These are phyloP conservation scores for Drosophila rubida DNA, from an alignment of 2,888 invertebrate genomes.

Conservation along the genomic window DNA sequence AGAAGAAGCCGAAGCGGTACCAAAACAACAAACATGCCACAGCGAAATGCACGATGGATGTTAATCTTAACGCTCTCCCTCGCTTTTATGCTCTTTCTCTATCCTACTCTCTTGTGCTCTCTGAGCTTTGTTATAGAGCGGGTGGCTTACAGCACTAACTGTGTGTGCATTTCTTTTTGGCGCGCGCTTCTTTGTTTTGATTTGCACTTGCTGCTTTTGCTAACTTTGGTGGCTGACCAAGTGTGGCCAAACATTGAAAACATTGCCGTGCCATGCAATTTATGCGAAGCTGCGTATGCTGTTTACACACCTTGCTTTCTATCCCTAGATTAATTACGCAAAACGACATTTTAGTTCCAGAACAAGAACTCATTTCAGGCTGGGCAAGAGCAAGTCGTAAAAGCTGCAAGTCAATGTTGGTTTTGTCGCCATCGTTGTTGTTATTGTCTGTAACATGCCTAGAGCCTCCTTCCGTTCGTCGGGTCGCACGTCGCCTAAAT, in stretches of 20 bases:
- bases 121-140: slow-evolving; percentile 13
- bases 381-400: slow-evolving; percentile 38
- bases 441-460: slow-evolving; percentile 27
- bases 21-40: slow-evolving; percentile 61
- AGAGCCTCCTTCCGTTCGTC: background rate
- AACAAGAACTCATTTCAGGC: slow-evolving; percentile 1
- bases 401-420: slow-evolving; percentile 55
- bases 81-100: background rate
- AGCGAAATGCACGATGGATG: slow-evolving; percentile 57
- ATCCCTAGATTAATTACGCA: slow-evolving; percentile 1
- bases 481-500: slow-evolving; percentile 45
- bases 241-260: slow-evolving; percentile 8
- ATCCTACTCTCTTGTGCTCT: background rate
- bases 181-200: slow-evolving; percentile 63
- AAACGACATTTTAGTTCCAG: background rate
- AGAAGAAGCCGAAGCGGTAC: slow-evolving; percentile 46
- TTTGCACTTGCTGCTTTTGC: slow-evolving; percentile 31
- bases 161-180: slow-evolving; percentile 34
- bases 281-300: slow-evolving; percentile 5
- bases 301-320: background rate
- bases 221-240: background rate
- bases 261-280: too few relatives aligned
- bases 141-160: slow-evolving; percentile 45
- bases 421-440: slow-evolving; percentile 18
- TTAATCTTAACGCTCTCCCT: slow-evolving; percentile 27